Evolutionary conservation across 2,113 vertebrate genomes (phyloP).

Genomic region (Scortum barcoo): DNA sequence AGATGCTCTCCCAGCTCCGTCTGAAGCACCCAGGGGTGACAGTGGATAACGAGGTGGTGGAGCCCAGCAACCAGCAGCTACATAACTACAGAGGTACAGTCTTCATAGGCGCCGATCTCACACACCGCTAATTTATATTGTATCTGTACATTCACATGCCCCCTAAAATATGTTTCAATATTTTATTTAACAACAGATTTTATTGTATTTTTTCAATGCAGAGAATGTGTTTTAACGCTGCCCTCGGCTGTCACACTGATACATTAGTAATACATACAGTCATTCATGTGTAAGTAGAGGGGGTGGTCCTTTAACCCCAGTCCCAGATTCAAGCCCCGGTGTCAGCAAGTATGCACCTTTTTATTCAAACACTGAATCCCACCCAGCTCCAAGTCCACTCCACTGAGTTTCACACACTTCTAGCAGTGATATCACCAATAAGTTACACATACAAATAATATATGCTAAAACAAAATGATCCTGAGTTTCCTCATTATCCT

Average conservation of each 20-base stretch:
- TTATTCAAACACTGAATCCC: not conserved
- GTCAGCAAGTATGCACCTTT: not conserved
- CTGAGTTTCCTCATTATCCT: not conserved
- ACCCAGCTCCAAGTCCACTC: not conserved
- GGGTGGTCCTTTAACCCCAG: constrained; percentile 5
- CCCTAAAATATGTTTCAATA: not conserved
- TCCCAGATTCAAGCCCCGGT: not conserved
- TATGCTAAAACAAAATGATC: not conserved
- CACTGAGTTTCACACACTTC: not conserved
- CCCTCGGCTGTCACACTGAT: constrained; percentile 6
- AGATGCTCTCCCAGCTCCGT: constrained; percentile 86
- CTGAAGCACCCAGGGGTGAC: constrained; percentile 81
- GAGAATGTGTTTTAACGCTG: not conserved
- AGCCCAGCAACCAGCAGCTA: constrained; percentile 87
- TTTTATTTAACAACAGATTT: constrained; percentile 10
- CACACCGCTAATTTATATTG: not conserved
- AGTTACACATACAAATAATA: not conserved
- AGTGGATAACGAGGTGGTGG: constrained; percentile 88
- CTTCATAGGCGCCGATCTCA: not conserved
- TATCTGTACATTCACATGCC: not conserved
- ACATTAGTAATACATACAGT: constrained; percentile 13
- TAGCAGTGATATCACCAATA: not conserved
- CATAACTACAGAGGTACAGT: constrained; percentile 85
- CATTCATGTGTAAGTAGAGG: not conserved
- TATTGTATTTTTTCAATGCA: constrained; percentile 12